Base-by-base conservation (phyloP, 37 sponge, comb jelly and placozoan genomes). In the Chondrosia reniformis region DNA sequence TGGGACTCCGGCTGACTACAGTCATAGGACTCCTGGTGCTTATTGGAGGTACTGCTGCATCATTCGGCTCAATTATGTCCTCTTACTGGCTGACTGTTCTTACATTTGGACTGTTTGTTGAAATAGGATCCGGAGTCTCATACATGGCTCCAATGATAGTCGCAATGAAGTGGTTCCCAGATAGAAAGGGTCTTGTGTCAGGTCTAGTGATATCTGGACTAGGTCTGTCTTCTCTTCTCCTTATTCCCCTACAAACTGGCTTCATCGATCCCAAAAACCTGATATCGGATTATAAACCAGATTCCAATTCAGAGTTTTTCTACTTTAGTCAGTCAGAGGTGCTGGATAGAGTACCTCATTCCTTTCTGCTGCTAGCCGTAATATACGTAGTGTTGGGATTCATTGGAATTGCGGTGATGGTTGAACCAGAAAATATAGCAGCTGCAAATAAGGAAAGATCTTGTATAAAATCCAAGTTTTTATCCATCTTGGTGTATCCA, bases 101-200 rank as follows among this genome's bases (percentile, higher is more conserved):
- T 17, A 82, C 82, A 36, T 74, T 61, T 37, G 82, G 82, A 4
- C 8, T 74, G 4, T 32, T 82, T 2, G 58, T 74, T 27, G 82
- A 76, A 1, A 43, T 74, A 28, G 71, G 73, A 6, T 46, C 75
- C 9, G 82, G 82, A 0, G 38, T 82, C n/a, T 62, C 74, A 0
- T 82, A 82, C 61, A 57, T 75, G 17, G 33, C 82, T 5, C 44
- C 82, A 0, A 24, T 82, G 31, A 49, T 61, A 22, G 55, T 61
- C 15, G 71, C 82, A 1, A 74, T 82, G 63, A 56, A 82, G 82
- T 82, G 82, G 82, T 59, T 82, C 42, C 82, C 82, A 4, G 27
- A 33, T 0, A 42, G 62, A 30, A 82, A 46, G 57, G 82, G 82
- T 3, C 63, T 82, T 3, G 82, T 73, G 7, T 63, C 63, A 19